Evolutionary conservation across 2,888 invertebrate species (phyloP), one percentile per base, ranked within the genome.

Genomic region (Xestia rhomboidea): DNA sequence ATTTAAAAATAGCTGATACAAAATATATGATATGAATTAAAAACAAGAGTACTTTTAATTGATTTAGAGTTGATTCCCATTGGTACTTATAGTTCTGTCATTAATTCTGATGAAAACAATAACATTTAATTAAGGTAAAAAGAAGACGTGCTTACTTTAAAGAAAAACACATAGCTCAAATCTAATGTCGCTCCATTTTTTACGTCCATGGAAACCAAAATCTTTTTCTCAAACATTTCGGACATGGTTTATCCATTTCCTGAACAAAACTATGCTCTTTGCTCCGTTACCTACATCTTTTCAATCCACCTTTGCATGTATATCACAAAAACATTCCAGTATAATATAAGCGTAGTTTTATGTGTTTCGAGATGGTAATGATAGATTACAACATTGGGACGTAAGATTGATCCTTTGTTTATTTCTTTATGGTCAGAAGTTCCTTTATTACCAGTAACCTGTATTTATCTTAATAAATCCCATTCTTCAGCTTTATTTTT

Each of bases 1-100:
- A 79, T 85, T 76, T 83, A 64, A 83, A 80, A 78, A 78, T 77
- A 83, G 69, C 51, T 76, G 62, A 88, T 88, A 73, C 62, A 76
- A 63, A 88, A 83, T 86, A 86, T 76, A 88, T 88, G 18, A 86
- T 81, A 86, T 81, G 68, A 88, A 86, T 77, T 76, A 73, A 86
- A 76, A 81, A 41, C 15, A 60, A 68, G 1, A 46, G 51, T 60
- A 15, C 7, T 67, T 82, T 82, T 46, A 34, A 68, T 85, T 78
- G 15, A 71, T 69, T 71, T n/a, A 34, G 4, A 49, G 7, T 60
- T 51, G 11, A n/a, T 57, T 41, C 30, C 49, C 24, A n/a, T 51
- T 30, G 15, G 6, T 66, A 34, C 34, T 34, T 34, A 54, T 13
- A 44, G 3, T 6, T 38, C 27, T 38, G 1, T 63, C 46, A 54